Conservation (phyloP, 2,888 invertebrate species). For the Ophion slaviceki region DNA sequence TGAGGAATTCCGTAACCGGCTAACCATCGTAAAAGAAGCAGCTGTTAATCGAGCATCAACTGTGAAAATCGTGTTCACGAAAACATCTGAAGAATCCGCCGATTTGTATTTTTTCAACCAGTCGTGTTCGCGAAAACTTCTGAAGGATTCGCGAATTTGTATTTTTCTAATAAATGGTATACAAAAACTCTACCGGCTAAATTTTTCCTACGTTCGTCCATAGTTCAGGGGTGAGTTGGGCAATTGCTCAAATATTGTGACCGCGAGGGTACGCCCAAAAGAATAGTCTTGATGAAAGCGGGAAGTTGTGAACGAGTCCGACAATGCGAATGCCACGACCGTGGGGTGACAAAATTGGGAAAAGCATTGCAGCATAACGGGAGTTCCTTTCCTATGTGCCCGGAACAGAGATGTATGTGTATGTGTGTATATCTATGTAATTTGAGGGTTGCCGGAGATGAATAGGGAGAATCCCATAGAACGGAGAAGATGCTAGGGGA, state of each 20-base stretch:
- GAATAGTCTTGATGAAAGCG: too few species aligned
- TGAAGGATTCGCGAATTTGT: background rate
- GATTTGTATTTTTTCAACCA: background rate
- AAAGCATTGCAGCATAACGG: background rate
- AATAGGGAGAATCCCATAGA: constrained; percentile 42
- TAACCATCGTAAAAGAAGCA: background rate
- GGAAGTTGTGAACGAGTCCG: too few species aligned
- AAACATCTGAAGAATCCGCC: too few species aligned
- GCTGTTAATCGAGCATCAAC: background rate
- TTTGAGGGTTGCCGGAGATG: constrained; percentile 52
- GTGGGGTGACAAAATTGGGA: too few species aligned
- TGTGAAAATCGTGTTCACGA: too few species aligned
- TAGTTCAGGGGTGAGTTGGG: too few species aligned
- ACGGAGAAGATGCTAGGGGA: constrained; percentile 11
- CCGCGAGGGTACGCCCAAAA: too few species aligned
- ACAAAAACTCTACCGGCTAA: background rate
- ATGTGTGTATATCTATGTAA: constrained; percentile 23
- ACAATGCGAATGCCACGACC: too few species aligned
- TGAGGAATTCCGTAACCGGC: background rate
- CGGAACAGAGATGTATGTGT: background rate
- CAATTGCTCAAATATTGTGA: too few species aligned
- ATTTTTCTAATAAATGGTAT: background rate
- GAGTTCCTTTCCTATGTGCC: background rate
- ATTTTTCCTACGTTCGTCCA: too few species aligned
- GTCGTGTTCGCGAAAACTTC: too few species aligned